A percentile compares a stretch with the other conserved stretches of the same genome.
Evolutionary conservation across 2,113 vertebrate genomes (phyloP).

Genomic region (Uropsilus gracilis): DNA sequence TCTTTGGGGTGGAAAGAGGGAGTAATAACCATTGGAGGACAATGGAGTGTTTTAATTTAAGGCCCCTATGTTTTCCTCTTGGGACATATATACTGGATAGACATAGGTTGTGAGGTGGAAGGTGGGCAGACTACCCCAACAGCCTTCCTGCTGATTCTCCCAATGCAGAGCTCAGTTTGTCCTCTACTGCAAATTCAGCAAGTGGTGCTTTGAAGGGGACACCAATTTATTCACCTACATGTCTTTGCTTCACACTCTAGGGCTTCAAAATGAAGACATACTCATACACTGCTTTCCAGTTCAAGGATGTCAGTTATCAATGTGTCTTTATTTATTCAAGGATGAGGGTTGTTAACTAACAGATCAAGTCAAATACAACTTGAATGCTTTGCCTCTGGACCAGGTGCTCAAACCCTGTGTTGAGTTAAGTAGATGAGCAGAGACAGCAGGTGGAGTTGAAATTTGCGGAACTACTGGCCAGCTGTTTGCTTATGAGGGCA

Average conservation of each 20-base stretch:
- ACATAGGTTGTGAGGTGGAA: neutral
- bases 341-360: neutral
- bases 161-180: neutral
- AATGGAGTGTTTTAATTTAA: neutral
- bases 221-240: neutral
- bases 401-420: neutral
- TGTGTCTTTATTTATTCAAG: neutral
- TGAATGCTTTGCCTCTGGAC: neutral
- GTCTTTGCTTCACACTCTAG: neutral
- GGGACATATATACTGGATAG: neutral
- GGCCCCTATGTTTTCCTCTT: neutral
- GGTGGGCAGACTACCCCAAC: neutral
- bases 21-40: neutral
- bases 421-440: neutral
- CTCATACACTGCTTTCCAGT: neutral
- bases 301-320: neutral
- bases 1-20: neutral
- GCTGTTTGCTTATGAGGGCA: neutral
- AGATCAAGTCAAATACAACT: neutral
- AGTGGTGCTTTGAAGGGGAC: neutral
- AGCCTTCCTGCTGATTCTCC: neutral
- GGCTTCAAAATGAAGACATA: neutral
- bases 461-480: neutral
- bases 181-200: neutral
- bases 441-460: neutral